Evolutionary conservation across 2,113 vertebrate genomes (phyloP).

Genomic region (Mirounga angustirostris): DNA sequence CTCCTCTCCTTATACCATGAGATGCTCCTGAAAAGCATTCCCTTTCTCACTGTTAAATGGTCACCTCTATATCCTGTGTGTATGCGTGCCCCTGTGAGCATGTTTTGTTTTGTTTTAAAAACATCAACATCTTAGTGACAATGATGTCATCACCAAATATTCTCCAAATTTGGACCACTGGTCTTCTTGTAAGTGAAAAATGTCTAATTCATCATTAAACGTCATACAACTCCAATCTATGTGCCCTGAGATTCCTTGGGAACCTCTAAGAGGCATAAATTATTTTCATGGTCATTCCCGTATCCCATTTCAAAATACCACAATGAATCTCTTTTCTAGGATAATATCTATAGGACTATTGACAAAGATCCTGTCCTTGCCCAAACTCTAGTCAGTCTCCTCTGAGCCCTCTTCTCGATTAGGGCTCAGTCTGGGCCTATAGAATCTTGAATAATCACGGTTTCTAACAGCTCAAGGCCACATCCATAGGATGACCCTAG

Average conservation of each 20-base stretch:
- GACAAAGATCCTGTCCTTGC: neutral
- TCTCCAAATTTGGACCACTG: neutral
- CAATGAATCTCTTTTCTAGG: neutral
- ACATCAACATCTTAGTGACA: neutral
- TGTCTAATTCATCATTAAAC: neutral
- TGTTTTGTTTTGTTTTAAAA: neutral
- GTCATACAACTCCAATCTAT: neutral
- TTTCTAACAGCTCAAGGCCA: neutral
- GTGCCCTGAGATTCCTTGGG: neutral
- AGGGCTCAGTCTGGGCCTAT: neutral
- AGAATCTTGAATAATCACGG: neutral
- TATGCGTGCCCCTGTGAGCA: rapidly evolving
- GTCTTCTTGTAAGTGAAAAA: neutral
- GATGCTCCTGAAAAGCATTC: neutral
- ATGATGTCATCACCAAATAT: neutral
- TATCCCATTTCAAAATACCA: neutral
- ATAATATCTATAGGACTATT: neutral
- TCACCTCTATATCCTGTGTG: neutral
- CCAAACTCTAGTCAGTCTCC: neutral
- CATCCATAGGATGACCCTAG: neutral
- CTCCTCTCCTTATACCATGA: neutral
- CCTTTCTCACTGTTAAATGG: neutral
- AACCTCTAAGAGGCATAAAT: neutral
- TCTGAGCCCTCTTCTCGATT: neutral
- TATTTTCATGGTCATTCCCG: neutral